Conservation (phyloP, 35 echinoderm and acorn worm genomes). For the Anneissia japonica region DNA sequence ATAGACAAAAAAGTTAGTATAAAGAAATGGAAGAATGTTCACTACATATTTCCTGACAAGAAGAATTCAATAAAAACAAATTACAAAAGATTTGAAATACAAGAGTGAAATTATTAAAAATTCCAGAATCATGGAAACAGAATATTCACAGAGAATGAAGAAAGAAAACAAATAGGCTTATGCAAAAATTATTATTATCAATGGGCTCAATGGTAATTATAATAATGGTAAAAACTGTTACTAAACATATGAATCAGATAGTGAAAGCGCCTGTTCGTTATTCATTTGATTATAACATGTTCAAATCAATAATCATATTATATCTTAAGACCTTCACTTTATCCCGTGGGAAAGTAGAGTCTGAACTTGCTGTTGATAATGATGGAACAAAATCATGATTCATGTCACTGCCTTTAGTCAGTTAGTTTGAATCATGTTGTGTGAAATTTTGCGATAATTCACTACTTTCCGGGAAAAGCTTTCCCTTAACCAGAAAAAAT, state of each 20-base stretch:
- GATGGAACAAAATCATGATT: background rate
- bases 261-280: background rate
- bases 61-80: too few species aligned
- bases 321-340: background rate
- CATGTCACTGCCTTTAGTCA: background rate
- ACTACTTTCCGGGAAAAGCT: background rate
- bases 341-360: background rate
- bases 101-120: too few species aligned
- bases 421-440: background rate
- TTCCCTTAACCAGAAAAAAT: too few species aligned
- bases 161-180: too few species aligned
- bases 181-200: too few species aligned
- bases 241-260: background rate
- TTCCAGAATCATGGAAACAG: too few species aligned
- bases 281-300: background rate
- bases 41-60: too few species aligned
- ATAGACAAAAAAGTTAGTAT: too few species aligned
- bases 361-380: background rate
- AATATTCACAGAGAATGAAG: too few species aligned
- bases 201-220: background rate
- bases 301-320: background rate
- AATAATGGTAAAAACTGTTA: background rate
- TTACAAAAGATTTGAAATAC: too few species aligned
- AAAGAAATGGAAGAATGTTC: too few species aligned
- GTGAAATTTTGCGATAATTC: background rate